These are phyloP conservation scores for Etheostoma nigrum DNA, from an alignment of 2,797 vertebrate species.

Conservation along the genomic window DNA sequence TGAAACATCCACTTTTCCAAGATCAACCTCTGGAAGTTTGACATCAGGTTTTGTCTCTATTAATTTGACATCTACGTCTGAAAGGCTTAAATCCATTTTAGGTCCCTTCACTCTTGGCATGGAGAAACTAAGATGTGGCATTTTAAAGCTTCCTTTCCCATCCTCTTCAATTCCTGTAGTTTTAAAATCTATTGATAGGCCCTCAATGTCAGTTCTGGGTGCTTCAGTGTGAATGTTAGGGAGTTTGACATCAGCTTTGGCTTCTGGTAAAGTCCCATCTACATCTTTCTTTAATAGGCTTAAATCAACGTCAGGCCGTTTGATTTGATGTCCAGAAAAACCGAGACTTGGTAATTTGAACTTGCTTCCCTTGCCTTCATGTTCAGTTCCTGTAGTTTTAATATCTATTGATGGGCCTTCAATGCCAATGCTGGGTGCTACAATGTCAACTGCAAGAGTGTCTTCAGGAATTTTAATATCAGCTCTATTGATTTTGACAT, in stretches of 20 bases:
- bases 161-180: constrained; percentile 29
- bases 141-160: constrained; percentile 51
- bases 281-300: constrained; percentile 58
- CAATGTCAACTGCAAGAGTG: background rate
- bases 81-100: background rate
- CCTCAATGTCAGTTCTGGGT: constrained; percentile 38
- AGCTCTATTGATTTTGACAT: constrained; percentile 1
- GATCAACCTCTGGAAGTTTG: constrained; percentile 23
- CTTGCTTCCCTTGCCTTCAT: constrained; percentile 52
- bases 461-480: constrained; percentile 34
- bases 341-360: constrained; percentile 20
- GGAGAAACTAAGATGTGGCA: constrained; percentile 11
- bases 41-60: constrained; percentile 22
- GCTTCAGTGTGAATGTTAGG: background rate
- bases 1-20: constrained; percentile 5
- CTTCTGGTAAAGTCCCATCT: constrained; percentile 40
- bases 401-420: constrained; percentile 29
- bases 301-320: constrained; percentile 48
- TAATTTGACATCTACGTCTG: constrained; percentile 10
- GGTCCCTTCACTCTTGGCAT: constrained; percentile 3
- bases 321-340: no score
- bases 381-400: constrained; percentile 31
- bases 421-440: constrained; percentile 32
- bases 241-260: no score
- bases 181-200: constrained; percentile 32